A percentile compares a stretch with the other conserved stretches of the same genome.
phyloP scores from a whole-genome alignment of 1,140 invertebrate genomes.

The Mylabris phalerata region DNA sequence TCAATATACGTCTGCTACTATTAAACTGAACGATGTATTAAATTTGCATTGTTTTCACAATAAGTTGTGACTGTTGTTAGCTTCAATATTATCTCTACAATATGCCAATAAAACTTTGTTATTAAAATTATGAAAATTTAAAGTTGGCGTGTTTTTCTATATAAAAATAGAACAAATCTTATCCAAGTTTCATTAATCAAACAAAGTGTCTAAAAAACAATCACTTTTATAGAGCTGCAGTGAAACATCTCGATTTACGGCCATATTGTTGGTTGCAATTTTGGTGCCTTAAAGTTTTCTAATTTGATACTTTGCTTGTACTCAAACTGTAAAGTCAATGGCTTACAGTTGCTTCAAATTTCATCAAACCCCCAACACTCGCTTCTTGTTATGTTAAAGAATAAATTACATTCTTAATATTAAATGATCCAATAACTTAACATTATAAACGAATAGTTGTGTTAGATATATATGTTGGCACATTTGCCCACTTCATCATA shows the following conservation, averaged over 20 bases:
- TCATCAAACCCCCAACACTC: background rate
- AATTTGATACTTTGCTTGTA: no score
- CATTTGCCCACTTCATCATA: conserved; percentile 19
- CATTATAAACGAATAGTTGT: background rate
- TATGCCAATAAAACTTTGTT: background rate
- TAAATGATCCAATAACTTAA: conserved; percentile 15
- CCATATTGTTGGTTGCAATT: no score
- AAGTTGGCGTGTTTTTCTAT: background rate
- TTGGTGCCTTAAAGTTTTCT: no score
- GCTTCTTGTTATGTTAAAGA: conserved; percentile 12
- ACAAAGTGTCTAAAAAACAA: background rate
- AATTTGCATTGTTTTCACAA: conserved; percentile 10
- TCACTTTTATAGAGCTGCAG: background rate
- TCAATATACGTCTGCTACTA: conserved; percentile 3
- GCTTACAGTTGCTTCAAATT: no score
- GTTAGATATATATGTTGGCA: background rate
- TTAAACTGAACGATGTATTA: conserved; percentile 8
- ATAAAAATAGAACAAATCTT: background rate
- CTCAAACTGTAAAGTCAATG: no score
- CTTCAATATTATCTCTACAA: no score
- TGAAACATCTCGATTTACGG: no score
- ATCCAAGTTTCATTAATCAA: conserved; percentile 3
- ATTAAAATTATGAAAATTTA: conserved; percentile 1
- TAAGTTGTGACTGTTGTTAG: no score
- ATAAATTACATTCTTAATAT: conserved; percentile 10